These are phyloP conservation scores for Drosophila antonietae DNA, from an alignment of 2,888 invertebrate species.

Conservation along the genomic window DNA sequence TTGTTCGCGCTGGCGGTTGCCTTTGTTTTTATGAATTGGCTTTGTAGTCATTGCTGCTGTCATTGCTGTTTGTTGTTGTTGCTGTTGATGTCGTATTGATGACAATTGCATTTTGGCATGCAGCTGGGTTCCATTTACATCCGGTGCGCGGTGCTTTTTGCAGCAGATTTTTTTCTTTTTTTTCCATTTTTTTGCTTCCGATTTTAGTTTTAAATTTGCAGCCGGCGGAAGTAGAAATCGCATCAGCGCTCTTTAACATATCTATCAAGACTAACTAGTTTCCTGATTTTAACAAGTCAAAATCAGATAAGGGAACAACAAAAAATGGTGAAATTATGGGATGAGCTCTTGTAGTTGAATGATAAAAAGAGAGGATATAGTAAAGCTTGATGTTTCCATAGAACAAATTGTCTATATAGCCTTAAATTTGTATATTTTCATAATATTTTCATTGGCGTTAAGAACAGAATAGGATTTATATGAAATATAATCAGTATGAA, in stretches of 20 bases:
- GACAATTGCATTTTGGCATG: conserved; percentile 76
- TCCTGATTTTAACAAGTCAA: conserved; percentile 9
- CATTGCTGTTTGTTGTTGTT: conserved; percentile 3
- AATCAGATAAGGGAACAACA: background rate
- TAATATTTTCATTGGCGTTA: too few relatives aligned
- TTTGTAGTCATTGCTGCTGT: conserved; percentile 52
- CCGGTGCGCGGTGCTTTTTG: conserved; percentile 62
- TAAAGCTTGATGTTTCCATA: too few relatives aligned
- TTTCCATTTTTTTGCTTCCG: conserved; percentile 12
- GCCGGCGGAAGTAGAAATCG: conserved; percentile 62
- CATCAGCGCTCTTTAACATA: conserved; percentile 44
- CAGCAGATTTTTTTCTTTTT: conserved; percentile 60
- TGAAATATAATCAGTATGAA: too few relatives aligned
- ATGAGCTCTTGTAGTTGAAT: too few relatives aligned
- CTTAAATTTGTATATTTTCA: too few relatives aligned
- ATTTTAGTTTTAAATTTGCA: conserved; percentile 47
- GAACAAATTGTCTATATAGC: too few relatives aligned
- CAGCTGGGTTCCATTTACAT: conserved; percentile 80
- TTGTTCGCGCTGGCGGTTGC: conserved; percentile 37
- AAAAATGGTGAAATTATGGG: too few relatives aligned
- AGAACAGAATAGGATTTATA: too few relatives aligned
- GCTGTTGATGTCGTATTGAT: conserved; percentile 53
- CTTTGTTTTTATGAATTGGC: conserved; percentile 75
- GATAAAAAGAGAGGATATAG: too few relatives aligned
- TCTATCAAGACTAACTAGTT: conserved; percentile 37